Conservation (phyloP, 2,797 vertebrate species). For the Galago senegalensis region DNA sequence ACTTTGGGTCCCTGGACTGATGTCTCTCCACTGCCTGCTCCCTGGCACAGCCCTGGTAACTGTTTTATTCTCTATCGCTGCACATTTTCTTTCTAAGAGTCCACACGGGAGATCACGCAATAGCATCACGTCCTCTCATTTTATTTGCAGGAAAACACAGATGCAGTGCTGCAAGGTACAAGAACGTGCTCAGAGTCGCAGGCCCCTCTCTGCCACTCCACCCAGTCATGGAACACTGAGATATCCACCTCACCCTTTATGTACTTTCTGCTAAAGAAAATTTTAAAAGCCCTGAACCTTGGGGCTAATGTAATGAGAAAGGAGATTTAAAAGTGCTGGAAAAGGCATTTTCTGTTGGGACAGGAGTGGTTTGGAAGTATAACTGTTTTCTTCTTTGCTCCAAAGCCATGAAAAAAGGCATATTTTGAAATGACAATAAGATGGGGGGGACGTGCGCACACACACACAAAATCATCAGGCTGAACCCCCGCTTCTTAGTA, state of each 20-base stretch:
- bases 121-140: background rate
- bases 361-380: background rate
- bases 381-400: slow-evolving; percentile 31
- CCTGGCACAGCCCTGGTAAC: too few species aligned
- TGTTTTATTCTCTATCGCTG: background rate
- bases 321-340: background rate
- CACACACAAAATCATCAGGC: background rate
- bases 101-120: background rate
- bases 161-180: background rate
- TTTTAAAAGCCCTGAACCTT: slow-evolving; percentile 24
- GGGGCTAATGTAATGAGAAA: slow-evolving; percentile 18
- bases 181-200: background rate
- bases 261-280: slow-evolving; percentile 5
- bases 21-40: background rate
- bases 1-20: background rate
- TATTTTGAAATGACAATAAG: slow-evolving; percentile 36
- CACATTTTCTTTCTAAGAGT: background rate
- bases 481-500: background rate
- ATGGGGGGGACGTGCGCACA: background rate
- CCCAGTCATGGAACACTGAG: background rate
- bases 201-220: background rate
- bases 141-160: background rate
- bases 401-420: background rate
- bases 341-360: slow-evolving; percentile 20
- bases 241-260: background rate